phyloP scores from a whole-genome alignment of 2,113 vertebrate genomes.

The Ifrita kowaldi region DNA sequence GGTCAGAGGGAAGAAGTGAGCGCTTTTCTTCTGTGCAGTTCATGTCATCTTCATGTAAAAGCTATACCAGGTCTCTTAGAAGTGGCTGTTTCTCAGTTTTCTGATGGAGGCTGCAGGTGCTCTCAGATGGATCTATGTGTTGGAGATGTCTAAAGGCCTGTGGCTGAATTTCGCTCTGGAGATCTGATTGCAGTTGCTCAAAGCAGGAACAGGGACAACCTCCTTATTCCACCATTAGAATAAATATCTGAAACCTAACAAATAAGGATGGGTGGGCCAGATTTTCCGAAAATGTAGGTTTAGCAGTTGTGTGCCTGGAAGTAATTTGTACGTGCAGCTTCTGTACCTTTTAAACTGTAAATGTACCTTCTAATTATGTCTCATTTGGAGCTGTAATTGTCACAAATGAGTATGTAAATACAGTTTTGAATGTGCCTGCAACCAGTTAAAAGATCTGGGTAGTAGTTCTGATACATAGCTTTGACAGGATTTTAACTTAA shows the following conservation, averaged over 20 bases:
- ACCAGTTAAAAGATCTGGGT: neutral
- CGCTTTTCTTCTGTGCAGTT: neutral
- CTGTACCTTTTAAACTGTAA: neutral
- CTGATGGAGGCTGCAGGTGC: rapidly evolving
- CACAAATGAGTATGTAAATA: neutral
- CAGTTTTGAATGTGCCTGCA: neutral
- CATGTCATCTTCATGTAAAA: neutral
- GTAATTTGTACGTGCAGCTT: neutral
- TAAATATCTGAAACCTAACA: neutral
- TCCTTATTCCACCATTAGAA: neutral
- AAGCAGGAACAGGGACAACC: neutral
- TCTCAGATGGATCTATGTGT: rapidly evolving
- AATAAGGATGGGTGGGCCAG: neutral
- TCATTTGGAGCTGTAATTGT: neutral
- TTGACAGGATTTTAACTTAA: neutral
- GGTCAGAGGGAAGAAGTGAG: neutral
- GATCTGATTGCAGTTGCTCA: neutral
- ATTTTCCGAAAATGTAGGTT: neutral
- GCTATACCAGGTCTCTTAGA: neutral
- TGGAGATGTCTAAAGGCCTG: neutral
- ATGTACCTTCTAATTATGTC: neutral
- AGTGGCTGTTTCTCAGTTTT: neutral
- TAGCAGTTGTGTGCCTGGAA: neutral
- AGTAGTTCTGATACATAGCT: neutral
- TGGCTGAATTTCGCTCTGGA: neutral